phyloP scores from a whole-genome alignment of 2,888 invertebrate genomes.

The Ashinkailepas kermadecensis region DNA sequence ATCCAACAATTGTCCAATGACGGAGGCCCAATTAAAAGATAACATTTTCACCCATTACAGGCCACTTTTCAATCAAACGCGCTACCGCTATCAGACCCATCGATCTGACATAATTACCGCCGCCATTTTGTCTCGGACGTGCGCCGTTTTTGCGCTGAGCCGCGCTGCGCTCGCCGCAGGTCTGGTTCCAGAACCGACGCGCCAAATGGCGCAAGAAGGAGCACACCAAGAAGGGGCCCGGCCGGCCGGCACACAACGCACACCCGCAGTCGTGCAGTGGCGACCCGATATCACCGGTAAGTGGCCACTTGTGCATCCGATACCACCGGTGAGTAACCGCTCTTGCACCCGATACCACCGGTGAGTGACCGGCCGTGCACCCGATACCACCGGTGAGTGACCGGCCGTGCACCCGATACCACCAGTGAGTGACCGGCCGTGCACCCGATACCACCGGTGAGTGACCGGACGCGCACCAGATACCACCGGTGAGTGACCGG shows the following conservation, averaged over 20 bases:
- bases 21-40: not conserved
- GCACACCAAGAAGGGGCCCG: slow-evolving; percentile 96
- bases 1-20: too few species aligned
- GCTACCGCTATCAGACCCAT: not conserved
- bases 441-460: too few species aligned
- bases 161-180: slow-evolving; percentile 53
- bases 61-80: slow-evolving; percentile 7
- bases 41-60: not conserved
- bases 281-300: slow-evolving; percentile 93
- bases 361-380: too few species aligned
- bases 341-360: too few species aligned
- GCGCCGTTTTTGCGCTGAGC: not conserved
- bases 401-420: too few species aligned
- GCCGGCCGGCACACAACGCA: slow-evolving; percentile 95
- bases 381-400: too few species aligned
- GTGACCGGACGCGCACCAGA: too few species aligned
- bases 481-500: slow-evolving; percentile 39
- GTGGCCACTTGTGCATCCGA: too few species aligned
- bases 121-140: not conserved
- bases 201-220: slow-evolving; percentile 99
- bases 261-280: slow-evolving; percentile 97
- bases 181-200: slow-evolving; percentile 98
- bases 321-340: slow-evolving; percentile 58
- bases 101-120: not conserved
- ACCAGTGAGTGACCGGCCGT: too few species aligned